Evolutionary conservation across 1,140 invertebrate species (phyloP), one percentile per base, ranked within the genome.

Genomic region (Potamilus streckersoni): DNA sequence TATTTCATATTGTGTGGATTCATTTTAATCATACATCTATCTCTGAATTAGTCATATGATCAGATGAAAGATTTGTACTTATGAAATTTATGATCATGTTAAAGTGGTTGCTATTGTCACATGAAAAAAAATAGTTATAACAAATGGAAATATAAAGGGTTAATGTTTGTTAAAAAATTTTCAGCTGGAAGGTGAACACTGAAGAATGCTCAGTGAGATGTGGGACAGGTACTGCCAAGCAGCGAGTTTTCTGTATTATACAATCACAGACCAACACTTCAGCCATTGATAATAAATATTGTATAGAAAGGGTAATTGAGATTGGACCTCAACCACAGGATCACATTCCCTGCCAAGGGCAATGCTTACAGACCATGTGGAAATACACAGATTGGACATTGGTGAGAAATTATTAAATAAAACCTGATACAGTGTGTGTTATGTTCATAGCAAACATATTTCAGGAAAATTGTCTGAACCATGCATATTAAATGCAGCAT

Each of bases 381-480:
- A 89, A 91, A 14, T 96, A 94, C 82, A 91, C 91, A 1, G 90
- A 92, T 15, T 96, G 95, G 95, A 93, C 93, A 11, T 80, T 91
- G 31, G 92, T 92, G 81, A 82, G 84, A 38, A 12, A 49, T 23
- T 23, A 20, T 66, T 20, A 23, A 6, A 66, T 23, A 31, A 20
- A 23, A 16, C 31, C 12, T 31, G 23, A 16, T 67, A 19, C 31
- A 49, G 4, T 49, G 38, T 49, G 11, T 6, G 11, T 49, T 49
- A 49, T 49, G 6, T 49, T 49, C 38, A 49, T 49, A 49, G 38
- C 38, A 49, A 8, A 49, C 6, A 49, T 11, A 49, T 8, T 49
- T 49, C 38, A 49, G 38, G 38, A 49, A 49, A 49, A 49, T 49
- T 49, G 38, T 49, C 11, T 49, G 38, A 49, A 49, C 6, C 38